Conservation (phyloP, 2,888 invertebrate species). For the Andrena bucephala region DNA sequence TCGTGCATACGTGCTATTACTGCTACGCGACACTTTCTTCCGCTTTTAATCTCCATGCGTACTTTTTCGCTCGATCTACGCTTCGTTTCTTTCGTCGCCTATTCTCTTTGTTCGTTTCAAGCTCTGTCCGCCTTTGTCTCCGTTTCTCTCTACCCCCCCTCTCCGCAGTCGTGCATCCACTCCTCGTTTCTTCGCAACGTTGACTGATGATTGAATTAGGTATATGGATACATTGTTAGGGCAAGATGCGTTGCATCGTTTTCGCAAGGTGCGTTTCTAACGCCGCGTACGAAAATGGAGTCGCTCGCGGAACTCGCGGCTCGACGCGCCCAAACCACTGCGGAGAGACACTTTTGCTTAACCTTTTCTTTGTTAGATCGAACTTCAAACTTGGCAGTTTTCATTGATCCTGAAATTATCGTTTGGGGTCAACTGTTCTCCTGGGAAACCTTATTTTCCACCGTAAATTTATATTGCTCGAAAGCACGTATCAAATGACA, state of each 20-base stretch:
- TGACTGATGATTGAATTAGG: conserved; percentile 21
- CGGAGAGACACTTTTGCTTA: neutral
- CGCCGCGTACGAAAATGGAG: conserved; percentile 18
- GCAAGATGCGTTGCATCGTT: neutral
- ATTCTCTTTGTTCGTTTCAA: conserved; percentile 14
- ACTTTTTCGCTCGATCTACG: neutral
- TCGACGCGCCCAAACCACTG: conserved; percentile 9
- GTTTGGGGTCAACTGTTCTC: no score
- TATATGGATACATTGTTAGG: neutral
- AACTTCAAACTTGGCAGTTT: neutral
- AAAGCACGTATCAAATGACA: no score
- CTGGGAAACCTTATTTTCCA: no score
- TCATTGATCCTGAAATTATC: neutral
- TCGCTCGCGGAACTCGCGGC: neutral
- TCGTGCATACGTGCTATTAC: neutral
- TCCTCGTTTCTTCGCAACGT: neutral
- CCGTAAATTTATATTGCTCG: neutral
- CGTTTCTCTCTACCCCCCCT: neutral
- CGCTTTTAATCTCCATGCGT: neutral
- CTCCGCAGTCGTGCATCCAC: neutral
- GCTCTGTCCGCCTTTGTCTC: conserved; percentile 39
- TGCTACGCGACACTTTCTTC: conserved; percentile 5
- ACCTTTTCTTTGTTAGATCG: neutral
- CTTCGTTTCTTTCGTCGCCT: neutral
- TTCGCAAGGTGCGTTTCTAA: conserved; percentile 11